These are phyloP conservation scores for Lepas anatifera DNA, from an alignment of 2,888 invertebrate genomes.

Conservation along the genomic window DNA sequence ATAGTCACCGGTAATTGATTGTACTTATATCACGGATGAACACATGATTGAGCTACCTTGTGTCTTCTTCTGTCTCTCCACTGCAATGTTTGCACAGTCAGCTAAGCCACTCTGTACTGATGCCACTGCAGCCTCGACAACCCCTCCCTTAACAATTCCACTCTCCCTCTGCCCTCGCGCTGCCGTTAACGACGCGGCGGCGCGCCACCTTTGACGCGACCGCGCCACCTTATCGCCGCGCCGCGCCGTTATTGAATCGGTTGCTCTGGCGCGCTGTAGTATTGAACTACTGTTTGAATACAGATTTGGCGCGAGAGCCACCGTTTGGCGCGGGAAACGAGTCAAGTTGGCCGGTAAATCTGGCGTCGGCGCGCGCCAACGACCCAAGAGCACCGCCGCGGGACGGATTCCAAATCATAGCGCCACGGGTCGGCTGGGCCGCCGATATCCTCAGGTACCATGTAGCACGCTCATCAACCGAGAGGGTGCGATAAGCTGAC, in stretches of 20 bases:
- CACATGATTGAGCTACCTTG: no score
- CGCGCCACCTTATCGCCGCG: neutral
- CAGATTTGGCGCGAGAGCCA: neutral
- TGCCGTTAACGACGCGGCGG: no score
- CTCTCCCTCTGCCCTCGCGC: no score
- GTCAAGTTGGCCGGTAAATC: constrained; percentile 12
- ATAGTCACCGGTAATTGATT: no score
- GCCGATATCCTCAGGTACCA: neutral
- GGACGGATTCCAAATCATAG: neutral
- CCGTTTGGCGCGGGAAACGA: neutral
- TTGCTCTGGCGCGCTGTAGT: neutral
- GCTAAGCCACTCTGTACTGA: no score
- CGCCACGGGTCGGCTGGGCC: neutral
- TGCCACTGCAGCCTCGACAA: no score
- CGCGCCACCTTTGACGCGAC: neutral
- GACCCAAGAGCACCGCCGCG: neutral
- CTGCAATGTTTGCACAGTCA: neutral
- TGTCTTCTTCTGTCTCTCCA: neutral
- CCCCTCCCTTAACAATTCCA: no score
- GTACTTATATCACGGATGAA: no score
- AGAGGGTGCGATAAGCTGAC: no score
- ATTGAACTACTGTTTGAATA: constrained; percentile 12
- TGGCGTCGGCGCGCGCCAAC: neutral
- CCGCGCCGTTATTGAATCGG: neutral
- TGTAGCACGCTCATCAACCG: neutral